A percentile compares a stretch with the other conserved stretches of the same genome.
Conservation (phyloP, 2,888 invertebrate species). For the Smittia sp. region DNA sequence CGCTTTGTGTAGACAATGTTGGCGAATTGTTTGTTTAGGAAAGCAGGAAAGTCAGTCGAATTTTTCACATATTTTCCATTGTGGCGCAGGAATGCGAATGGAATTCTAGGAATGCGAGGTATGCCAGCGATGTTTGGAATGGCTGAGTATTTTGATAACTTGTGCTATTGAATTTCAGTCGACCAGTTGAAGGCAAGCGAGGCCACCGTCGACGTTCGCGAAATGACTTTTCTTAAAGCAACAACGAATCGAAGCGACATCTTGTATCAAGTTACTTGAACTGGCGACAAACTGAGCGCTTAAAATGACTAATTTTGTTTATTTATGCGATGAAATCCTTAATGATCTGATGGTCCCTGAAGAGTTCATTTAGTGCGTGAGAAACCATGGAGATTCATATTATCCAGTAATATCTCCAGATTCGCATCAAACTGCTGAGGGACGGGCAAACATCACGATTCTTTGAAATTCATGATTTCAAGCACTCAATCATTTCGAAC, state of each 20-base stretch:
- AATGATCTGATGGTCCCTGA: conserved; percentile 2
- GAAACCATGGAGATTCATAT: not conserved
- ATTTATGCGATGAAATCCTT: not conserved
- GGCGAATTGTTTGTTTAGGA: conserved; percentile 41
- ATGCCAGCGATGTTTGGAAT: conserved; percentile 16
- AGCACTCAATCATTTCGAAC: not conserved
- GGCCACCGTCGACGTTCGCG: not conserved
- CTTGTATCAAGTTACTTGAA: conserved; percentile 26
- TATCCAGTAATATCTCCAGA: not conserved
- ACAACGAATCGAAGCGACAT: conserved; percentile 1
- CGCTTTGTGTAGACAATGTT: conserved; percentile 39
- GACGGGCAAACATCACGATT: too few relatives aligned
- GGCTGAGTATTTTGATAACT: conserved; percentile 1
- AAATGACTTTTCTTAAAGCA: not conserved
- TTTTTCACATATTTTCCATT: conserved; percentile 42
- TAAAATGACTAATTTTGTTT: not conserved
- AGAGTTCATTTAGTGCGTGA: not conserved
- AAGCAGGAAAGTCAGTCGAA: conserved; percentile 34
- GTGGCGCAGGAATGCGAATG: conserved; percentile 31
- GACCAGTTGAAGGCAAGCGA: not conserved
- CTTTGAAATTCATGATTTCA: conserved; percentile 2
- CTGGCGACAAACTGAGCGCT: too few relatives aligned
- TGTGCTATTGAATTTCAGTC: not conserved
- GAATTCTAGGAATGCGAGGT: conserved; percentile 19
- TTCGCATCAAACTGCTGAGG: too few relatives aligned